Conservation (phyloP, 2,888 invertebrate species). For the Hymenopus coronatus region DNA sequence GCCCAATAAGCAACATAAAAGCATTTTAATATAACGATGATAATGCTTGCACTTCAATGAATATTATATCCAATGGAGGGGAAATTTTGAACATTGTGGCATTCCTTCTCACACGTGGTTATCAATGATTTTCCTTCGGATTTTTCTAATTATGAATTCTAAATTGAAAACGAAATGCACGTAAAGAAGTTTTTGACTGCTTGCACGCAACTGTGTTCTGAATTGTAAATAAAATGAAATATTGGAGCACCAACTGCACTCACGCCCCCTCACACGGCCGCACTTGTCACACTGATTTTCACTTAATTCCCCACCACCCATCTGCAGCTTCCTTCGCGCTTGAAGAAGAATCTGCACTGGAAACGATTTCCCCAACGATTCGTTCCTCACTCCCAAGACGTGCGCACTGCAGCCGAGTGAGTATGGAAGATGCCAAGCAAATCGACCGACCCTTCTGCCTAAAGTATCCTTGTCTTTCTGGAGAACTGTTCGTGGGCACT, state of each 20-base stretch:
- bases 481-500: background rate
- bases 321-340: background rate
- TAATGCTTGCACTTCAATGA: background rate
- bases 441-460: background rate
- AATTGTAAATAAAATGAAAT: background rate
- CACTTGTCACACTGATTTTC: background rate
- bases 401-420: background rate
- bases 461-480: background rate
- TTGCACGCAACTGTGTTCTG: background rate
- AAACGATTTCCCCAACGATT: background rate
- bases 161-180: background rate
- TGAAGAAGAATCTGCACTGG: background rate
- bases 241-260: background rate
- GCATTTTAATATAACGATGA: background rate
- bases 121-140: background rate
- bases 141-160: background rate
- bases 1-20: background rate
- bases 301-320: background rate
- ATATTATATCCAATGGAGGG: background rate
- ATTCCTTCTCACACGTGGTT: background rate
- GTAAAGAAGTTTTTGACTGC: background rate
- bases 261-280: background rate
- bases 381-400: background rate
- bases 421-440: background rate
- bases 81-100: background rate